Evolutionary conservation across 2,888 invertebrate species (phyloP).

Genomic region (Scaptomyza parva): DNA sequence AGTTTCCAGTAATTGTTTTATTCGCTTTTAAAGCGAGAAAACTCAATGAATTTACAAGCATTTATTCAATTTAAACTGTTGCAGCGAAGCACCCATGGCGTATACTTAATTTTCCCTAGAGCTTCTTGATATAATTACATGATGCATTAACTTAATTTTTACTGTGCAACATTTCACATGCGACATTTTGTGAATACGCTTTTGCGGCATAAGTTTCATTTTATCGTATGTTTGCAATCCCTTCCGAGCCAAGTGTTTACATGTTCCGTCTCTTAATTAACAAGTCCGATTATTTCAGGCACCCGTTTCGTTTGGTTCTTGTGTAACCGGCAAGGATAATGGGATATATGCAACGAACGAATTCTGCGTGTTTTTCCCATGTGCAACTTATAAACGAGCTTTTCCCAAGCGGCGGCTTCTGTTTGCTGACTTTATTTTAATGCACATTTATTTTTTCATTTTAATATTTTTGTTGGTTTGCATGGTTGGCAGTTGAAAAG

Average conservation of each 20-base stretch:
- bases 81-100: background rate
- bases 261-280: background rate
- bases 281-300: conserved; percentile 16
- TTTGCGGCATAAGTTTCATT: background rate
- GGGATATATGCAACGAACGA: conserved; percentile 1
- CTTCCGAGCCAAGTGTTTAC: background rate
- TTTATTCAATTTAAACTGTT: background rate
- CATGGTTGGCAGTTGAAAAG: conserved; percentile 1
- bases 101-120: background rate
- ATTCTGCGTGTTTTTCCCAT: conserved; percentile 1
- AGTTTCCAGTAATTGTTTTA: background rate
- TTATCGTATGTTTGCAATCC: background rate
- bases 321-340: background rate
- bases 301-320: background rate
- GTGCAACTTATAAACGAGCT: conserved; percentile 8
- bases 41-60: background rate
- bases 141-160: background rate
- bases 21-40: background rate
- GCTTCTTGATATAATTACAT: background rate
- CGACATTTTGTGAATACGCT: background rate
- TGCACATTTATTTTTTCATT: background rate
- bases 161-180: background rate
- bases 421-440: background rate
- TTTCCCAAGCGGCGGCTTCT: conserved; percentile 3
- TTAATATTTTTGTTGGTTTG: no score